phyloP scores from a whole-genome alignment of 2,888 invertebrate species.

The Drosophila mettleri region DNA sequence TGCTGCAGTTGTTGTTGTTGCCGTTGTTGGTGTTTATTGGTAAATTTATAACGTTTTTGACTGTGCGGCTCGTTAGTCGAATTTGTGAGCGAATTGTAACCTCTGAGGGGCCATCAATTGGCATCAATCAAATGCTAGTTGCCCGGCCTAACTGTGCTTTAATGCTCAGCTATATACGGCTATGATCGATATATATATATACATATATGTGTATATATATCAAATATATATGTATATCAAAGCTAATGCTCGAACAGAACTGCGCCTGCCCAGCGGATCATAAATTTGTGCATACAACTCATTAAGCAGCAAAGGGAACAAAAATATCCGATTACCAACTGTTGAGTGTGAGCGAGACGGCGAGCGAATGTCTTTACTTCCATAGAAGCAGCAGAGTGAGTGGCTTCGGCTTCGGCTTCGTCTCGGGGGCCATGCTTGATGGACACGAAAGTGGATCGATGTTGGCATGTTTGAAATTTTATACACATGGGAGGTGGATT shows the following conservation, averaged over 20 bases:
- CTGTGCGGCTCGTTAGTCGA: conserved; percentile 65
- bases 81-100: conserved; percentile 52
- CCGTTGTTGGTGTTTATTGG: conserved; percentile 61
- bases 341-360: conserved; percentile 6
- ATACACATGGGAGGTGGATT: conserved; percentile 77
- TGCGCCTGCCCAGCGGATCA: conserved; percentile 80
- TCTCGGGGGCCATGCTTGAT: conserved; percentile 57
- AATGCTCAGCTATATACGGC: conserved; percentile 7
- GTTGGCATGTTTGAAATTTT: conserved; percentile 79
- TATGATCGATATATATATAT: conserved; percentile 11
- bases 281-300: conserved; percentile 83
- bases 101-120: conserved; percentile 64
- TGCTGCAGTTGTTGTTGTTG: conserved; percentile 11
- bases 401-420: conserved; percentile 11
- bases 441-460: conserved; percentile 77
- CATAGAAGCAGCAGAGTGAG: conserved; percentile 48
- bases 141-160: conserved; percentile 47
- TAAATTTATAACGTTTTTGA: conserved; percentile 67
- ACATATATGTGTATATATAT: background rate
- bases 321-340: conserved; percentile 76
- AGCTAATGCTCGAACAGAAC: conserved; percentile 67
- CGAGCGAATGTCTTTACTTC: conserved; percentile 52
- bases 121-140: conserved; percentile 64
- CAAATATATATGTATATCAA: conserved; percentile 25
- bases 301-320: conserved; percentile 78